Percentiles rank a stretch among this genome's conserved stretches.
Evolutionary conservation across 2,797 vertebrate genomes (phyloP).

Genomic region (Borostomias antarcticus): DNA sequence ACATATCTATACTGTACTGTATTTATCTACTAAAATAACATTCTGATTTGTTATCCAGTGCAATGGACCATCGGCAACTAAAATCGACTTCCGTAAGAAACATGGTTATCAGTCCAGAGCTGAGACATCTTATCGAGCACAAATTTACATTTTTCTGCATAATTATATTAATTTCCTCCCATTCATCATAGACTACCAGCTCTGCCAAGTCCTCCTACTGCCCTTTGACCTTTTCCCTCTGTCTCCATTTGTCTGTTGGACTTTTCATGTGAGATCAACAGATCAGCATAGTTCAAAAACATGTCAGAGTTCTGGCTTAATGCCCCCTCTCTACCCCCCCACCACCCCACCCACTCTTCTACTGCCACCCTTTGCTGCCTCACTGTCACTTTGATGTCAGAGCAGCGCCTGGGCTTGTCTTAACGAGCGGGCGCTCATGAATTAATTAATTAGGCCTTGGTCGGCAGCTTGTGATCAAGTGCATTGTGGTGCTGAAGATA

Average conservation of each 20-base stretch:
- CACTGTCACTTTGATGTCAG: constrained; percentile 56
- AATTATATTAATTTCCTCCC: constrained; percentile 32
- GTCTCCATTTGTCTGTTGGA: constrained; percentile 27
- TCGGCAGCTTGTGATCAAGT: constrained; percentile 71
- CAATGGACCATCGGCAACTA: neutral
- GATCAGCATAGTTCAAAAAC: constrained; percentile 23
- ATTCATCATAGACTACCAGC: constrained; percentile 26
- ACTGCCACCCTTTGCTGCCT: neutral
- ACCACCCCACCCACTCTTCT: neutral
- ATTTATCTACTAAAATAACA: too few species aligned
- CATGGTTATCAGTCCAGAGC: neutral
- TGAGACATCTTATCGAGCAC: neutral
- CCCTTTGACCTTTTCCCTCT: constrained; percentile 35
- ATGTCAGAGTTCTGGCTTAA: constrained; percentile 11
- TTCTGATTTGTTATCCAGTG: too few species aligned
- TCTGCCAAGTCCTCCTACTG: constrained; percentile 35
- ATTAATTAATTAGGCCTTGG: constrained; percentile 67
- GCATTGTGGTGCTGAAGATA: constrained; percentile 71
- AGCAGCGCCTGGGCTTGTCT: constrained; percentile 39
- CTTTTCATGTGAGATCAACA: constrained; percentile 50
- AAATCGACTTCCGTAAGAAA: neutral
- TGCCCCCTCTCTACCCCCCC: neutral
- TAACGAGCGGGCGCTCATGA: constrained; percentile 51
- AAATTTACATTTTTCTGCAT: constrained; percentile 12
- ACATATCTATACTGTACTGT: constrained; percentile 59